phyloP scores from a whole-genome alignment of 1,140 invertebrate species.

The Bactericera cockerelli region DNA sequence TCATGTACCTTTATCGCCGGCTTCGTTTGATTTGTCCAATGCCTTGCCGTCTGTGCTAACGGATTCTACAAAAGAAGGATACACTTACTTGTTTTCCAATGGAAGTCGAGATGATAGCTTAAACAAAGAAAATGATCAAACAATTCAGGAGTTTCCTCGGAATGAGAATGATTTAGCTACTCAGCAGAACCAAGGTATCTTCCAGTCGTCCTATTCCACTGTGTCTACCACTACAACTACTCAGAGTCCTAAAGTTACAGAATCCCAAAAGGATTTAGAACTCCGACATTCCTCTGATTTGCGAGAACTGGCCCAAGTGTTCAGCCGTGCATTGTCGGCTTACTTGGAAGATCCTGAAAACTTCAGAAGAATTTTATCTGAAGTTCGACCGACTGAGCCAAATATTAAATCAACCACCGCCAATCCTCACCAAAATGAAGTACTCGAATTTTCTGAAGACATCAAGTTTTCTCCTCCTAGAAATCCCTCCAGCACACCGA shows the following conservation, averaged over 20 bases:
- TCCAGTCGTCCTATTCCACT: slow-evolving; percentile 2
- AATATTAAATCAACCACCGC: slow-evolving; percentile 26
- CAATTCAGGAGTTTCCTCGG: neutral
- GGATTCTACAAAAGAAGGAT: slow-evolving; percentile 22
- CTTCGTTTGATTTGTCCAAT: neutral
- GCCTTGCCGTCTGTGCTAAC: slow-evolving; percentile 20
- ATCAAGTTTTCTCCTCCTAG: slow-evolving; percentile 23
- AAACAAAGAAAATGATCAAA: neutral
- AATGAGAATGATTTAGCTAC: slow-evolving; percentile 37
- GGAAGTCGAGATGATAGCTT: neutral
- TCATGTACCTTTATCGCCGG: neutral
- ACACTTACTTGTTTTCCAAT: slow-evolving; percentile 19
- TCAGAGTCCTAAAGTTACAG: slow-evolving; percentile 32
- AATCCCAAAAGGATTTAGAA: slow-evolving; percentile 21
- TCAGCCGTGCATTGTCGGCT: slow-evolving; percentile 60
- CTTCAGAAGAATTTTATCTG: slow-evolving; percentile 53
- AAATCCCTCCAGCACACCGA: neutral
- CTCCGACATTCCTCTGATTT: slow-evolving; percentile 32
- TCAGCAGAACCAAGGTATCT: slow-evolving; percentile 38
- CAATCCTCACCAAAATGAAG: slow-evolving; percentile 46
- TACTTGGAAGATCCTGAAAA: slow-evolving; percentile 63
- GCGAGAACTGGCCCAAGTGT: slow-evolving; percentile 60
- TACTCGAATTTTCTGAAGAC: slow-evolving; percentile 57
- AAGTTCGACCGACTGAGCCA: slow-evolving; percentile 61
- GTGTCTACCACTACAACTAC: slow-evolving; percentile 31